Base-by-base conservation (phyloP, 1,140 invertebrate genomes). In the Nilaparvata lugens region DNA sequence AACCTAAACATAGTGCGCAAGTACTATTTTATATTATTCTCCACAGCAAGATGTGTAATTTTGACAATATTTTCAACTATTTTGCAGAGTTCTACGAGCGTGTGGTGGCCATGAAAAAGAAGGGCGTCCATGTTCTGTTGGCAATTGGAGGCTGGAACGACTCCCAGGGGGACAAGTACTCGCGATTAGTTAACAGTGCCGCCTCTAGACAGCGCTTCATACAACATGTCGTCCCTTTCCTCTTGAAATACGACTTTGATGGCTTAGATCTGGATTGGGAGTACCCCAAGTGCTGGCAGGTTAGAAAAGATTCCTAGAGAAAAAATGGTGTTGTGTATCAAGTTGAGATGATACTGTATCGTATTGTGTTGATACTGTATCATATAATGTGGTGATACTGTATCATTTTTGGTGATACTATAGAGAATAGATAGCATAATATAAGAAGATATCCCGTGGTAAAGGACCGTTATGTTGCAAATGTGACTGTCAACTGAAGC, bases 71-170 rank as follows among this genome's bases (percentile, higher is more conserved):
- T n/a, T n/a, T n/a, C n/a, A n/a, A n/a, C n/a, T n/a, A 28, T 31
- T 64, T 66, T 73, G 13, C 62, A 89, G 86, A 83, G 64, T 92
- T 94, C 71, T 95, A 93, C 66, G 84, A 88, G 57, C 78, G 88
- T 16, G 88, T 94, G 0, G 83, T 86, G 0, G 85, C 81, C 0
- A 83, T 85, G 58, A 93, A 90, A 71, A 79, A 82, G 53, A 83
- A 85, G 64, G 91, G 91, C 1, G 73, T 91, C 2, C 94, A 93
- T 71, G 89, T 94, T 0, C 81, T 84, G 0, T 70, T 95, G 11
- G 91, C 88, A 9, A 75, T 95, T 9, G 91, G 91, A 16, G 92
- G 92, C 1, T 94, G 91, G 91, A 94, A 93, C 67, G 90, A 93
- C 69, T 93, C 90, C 0, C 83, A 81, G 28, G 89, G 88, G 0